Conservation (phyloP, 2,888 invertebrate species). For the Aspidapion aeneum region DNA sequence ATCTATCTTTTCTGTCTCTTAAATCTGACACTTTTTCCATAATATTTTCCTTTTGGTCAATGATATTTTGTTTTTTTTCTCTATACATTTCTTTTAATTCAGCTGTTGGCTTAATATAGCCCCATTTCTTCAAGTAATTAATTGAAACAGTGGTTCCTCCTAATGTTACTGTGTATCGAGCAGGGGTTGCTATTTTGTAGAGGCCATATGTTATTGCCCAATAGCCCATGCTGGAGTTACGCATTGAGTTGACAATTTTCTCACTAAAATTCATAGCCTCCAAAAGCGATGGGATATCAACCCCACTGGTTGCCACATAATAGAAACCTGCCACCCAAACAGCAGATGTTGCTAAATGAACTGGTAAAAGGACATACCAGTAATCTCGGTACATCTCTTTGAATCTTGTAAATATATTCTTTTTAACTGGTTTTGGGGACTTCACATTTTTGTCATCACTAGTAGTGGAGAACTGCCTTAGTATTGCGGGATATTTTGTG, state of each 20-base stretch:
- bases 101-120: slow-evolving; percentile 81
- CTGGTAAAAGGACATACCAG: slow-evolving; percentile 94
- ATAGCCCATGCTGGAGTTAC: slow-evolving; percentile 80
- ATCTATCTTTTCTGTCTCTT: slow-evolving; percentile 37
- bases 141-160: slow-evolving; percentile 86
- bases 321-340: slow-evolving; percentile 90
- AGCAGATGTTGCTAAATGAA: slow-evolving; percentile 84
- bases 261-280: slow-evolving; percentile 78
- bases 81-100: slow-evolving; percentile 62
- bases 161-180: slow-evolving; percentile 89
- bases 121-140: slow-evolving; percentile 72
- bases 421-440: slow-evolving; percentile 42
- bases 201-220: slow-evolving; percentile 86
- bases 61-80: slow-evolving; percentile 58
- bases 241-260: slow-evolving; percentile 68
- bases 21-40: slow-evolving; percentile 22
- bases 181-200: slow-evolving; percentile 90
- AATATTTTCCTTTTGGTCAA: slow-evolving; percentile 49
- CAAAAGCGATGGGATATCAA: slow-evolving; percentile 80
- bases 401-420: slow-evolving; percentile 73
- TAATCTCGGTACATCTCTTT: slow-evolving; percentile 92
- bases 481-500: not conserved
- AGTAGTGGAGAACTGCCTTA: not conserved
- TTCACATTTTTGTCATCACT: not conserved
- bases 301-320: slow-evolving; percentile 83